phyloP scores from a whole-genome alignment of 2,888 invertebrate genomes.

The Minunthozetes semirufus region DNA sequence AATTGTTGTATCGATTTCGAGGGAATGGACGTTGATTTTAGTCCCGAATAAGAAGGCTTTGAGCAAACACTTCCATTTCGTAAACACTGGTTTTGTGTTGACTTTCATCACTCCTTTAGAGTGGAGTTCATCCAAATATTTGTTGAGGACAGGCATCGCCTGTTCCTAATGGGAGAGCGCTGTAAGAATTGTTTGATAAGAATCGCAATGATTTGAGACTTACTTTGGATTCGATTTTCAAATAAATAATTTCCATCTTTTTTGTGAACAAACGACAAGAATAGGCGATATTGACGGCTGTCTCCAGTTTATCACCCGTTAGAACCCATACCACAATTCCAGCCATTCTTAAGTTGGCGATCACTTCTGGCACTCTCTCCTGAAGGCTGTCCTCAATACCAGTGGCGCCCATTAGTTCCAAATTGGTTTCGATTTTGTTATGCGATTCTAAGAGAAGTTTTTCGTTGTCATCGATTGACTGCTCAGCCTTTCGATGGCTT shows the following conservation, averaged over 20 bases:
- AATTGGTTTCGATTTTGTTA: slow-evolving; percentile 92
- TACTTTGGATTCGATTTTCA: background rate
- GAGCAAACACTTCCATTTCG: background rate
- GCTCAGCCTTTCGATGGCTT: slow-evolving; percentile 57
- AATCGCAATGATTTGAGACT: background rate
- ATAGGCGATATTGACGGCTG: slow-evolving; percentile 84
- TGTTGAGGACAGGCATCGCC: background rate
- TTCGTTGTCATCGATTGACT: slow-evolving; percentile 76
- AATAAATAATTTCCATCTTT: background rate
- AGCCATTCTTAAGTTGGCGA: slow-evolving; percentile 86
- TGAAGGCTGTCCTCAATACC: slow-evolving; percentile 99
- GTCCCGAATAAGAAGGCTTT: background rate
- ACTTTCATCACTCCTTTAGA: background rate
- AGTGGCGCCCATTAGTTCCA: slow-evolving; percentile 83
- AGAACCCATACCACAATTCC: slow-evolving; percentile 99
- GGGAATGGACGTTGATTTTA: background rate
- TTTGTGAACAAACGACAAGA: background rate
- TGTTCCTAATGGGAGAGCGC: background rate
- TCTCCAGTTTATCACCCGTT: slow-evolving; percentile 99
- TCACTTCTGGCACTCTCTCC: slow-evolving; percentile 89
- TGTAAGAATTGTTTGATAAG: background rate
- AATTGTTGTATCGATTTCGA: background rate
- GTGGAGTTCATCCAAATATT: background rate
- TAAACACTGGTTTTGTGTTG: background rate
- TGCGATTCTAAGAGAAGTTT: slow-evolving; percentile 85